Conservation (phyloP, 2,888 invertebrate genomes). For the Rhorus exstirpatorius region DNA sequence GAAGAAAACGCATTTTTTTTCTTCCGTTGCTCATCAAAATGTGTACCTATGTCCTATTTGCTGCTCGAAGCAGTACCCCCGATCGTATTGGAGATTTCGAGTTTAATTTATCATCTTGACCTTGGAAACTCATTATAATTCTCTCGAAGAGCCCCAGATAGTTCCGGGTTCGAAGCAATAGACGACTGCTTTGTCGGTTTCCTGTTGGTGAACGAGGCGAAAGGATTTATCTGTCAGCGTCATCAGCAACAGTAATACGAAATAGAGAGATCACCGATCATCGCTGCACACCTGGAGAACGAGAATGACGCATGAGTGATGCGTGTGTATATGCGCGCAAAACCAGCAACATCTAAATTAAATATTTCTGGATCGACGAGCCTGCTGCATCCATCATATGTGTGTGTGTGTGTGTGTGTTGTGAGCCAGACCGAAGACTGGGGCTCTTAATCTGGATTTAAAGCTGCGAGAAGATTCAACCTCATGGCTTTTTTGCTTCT, state of each 20-base stretch:
- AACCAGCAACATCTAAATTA: constrained; percentile 80
- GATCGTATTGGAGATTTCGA: too few species aligned
- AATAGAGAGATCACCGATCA: constrained; percentile 61
- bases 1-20: constrained; percentile 9
- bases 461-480: constrained; percentile 75
- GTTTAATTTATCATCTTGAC: too few species aligned
- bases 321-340: constrained; percentile 17
- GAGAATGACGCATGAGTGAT: constrained; percentile 39
- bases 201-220: background rate
- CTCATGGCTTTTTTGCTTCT: constrained; percentile 72
- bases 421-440: constrained; percentile 67
- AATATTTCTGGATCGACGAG: constrained; percentile 82
- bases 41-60: too few species aligned
- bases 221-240: constrained; percentile 40
- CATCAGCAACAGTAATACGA: too few species aligned
- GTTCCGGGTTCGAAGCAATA: too few species aligned
- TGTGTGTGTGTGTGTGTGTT: too few species aligned
- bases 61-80: too few species aligned
- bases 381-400: constrained; percentile 76
- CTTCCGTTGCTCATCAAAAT: background rate
- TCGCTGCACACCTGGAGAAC: constrained; percentile 36
- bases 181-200: background rate
- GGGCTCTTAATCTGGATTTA: constrained; percentile 82
- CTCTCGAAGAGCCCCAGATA: too few species aligned
- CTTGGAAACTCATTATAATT: too few species aligned